Base-by-base conservation (phyloP, 92 coral and sea anemone genomes). In the Phenganax stokvisi region DNA sequence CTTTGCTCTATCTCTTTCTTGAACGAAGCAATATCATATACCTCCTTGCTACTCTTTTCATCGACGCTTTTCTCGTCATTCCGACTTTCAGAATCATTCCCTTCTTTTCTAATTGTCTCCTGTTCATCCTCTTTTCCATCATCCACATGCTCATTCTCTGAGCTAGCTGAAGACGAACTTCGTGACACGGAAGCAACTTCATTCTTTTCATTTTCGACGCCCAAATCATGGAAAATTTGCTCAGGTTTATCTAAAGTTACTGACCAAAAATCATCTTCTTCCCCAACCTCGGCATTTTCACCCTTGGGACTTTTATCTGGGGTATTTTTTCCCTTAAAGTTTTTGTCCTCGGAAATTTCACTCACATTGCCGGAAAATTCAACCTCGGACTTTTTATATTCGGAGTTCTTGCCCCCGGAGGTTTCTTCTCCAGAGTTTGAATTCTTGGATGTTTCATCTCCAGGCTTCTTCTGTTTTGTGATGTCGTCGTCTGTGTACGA, bases 211-310 rank as follows among this genome's bases (percentile, higher is more conserved):
- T 77, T 56, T 53, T 79, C 63, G 8, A 79, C 28, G 9, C 62
- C 74, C 74, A 79, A 79, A 53, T 79, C 83, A 65, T 79, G 65
- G 51, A 63, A 73, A 10, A 79, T 79, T 6, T 57, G 83, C 53
- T 79, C 83, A 44, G 61, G 16, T 51, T 64, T 79, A 27, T 65
- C 83, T 7, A 73, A 63, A 47, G 28, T 54, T 12, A 28, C 69
- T 2, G 83, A 79, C 83, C 83, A 79, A 79, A 79, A 79, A 47
- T 85, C 75, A 12, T 80, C 88, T 44, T 85, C 64, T 55, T 80
- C 75, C 4, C 25, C 91, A 13, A 85, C 90, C 10, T 90, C 91
- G 25, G 81, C 72, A 5, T 84, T 88, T 47, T 75, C 60, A 56
- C 57, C 66, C 52, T 12, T 69, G 12, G 74, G 30, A 30, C 15